Base-by-base conservation (phyloP, 1,140 invertebrate species). In the Drosophila ficusphila region DNA sequence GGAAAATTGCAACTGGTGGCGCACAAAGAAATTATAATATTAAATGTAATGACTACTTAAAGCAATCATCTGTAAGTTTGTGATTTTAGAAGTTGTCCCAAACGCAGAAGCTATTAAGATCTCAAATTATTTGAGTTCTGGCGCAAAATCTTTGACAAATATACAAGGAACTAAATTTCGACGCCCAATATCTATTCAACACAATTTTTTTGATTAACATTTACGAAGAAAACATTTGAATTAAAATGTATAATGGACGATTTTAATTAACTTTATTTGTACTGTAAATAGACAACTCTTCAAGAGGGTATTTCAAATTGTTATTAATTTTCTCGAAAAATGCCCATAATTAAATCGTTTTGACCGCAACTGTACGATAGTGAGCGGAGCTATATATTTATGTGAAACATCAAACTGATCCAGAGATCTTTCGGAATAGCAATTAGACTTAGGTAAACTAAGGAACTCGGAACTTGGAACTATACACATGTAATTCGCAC, bases 401-500 rank as follows among this genome's bases (percentile, higher is more conserved):
- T 69, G 27, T 46, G 33, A 38, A 46, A 42, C 31, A 44, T 58
- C 25, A 21, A 14, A 34, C 31, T 34, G 48, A 51, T 34, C 31
- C 19, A 11, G n/a, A 31, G 29, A n/a, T 19, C 49, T 18, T 33
- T 33, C 42, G 44, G 33, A 67, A 58, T 58, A 58, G 62, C 62
- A 60, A 61, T 72, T 72, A 72, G 34, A 33, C 0, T 33, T 72
- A 72, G 33, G 14, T 33, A 57, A 48, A 68, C 61, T 39, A 67
- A 47, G 44, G 19, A 46, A 46, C 38, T 19, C 5, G 38, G 18
- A 44, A 65, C 8, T 36, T 41, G 36, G 48, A 27, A 42, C 18
- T 52, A 52, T 34, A 51, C 29, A 47, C 41, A 41, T 61, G 38
- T 58, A 58, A 44, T 62, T 34, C 44, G 58, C 57, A 42, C 49